Evolutionary conservation across 2,113 vertebrate species (phyloP).

Genomic region (Zeus faber): DNA sequence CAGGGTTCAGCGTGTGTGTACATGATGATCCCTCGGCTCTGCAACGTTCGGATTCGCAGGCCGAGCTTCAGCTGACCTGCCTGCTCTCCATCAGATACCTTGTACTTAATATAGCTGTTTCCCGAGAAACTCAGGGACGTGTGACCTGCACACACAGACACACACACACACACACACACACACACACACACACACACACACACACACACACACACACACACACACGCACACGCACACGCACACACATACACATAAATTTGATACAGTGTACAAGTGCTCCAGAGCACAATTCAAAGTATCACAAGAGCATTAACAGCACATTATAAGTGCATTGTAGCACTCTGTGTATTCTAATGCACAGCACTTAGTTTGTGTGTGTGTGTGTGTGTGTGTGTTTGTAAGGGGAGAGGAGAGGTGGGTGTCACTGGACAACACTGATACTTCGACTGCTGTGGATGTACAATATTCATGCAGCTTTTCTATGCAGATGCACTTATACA

Average conservation of each 20-base stretch:
- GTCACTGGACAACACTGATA: no score
- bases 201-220: constrained; percentile 21
- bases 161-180: constrained; percentile 15
- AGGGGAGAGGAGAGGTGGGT: no score
- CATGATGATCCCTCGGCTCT: constrained; percentile 93
- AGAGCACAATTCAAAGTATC: no score
- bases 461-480: no score
- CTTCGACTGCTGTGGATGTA: no score
- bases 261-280: no score
- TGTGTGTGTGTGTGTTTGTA: no score
- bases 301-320: no score
- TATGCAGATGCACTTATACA: no score
- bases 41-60: constrained; percentile 91
- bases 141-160: constrained; percentile 79
- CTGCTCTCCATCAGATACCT: constrained; percentile 84
- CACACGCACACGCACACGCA: constrained; percentile 3
- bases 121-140: constrained; percentile 95
- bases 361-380: no score
- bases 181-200: constrained; percentile 20
- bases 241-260: constrained; percentile 6
- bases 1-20: constrained; percentile 89
- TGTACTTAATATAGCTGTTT: constrained; percentile 96
- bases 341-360: no score
- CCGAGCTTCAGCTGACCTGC: constrained; percentile 87
- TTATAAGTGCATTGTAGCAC: no score